phyloP scores from a whole-genome alignment of 2,888 invertebrate genomes.

The Ophion obscuratus region DNA sequence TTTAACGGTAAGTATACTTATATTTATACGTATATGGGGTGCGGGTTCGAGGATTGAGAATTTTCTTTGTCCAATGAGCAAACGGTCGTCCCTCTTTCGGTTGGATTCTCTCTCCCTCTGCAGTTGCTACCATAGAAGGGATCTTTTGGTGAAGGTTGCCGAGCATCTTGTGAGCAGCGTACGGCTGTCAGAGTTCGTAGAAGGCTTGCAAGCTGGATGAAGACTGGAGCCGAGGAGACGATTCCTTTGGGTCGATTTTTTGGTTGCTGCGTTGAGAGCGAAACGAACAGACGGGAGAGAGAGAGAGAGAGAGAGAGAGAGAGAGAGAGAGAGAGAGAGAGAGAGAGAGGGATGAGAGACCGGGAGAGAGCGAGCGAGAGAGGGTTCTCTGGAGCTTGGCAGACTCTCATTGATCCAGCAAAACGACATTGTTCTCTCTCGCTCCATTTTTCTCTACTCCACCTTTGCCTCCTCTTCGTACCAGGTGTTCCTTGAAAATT shows the following conservation, averaged over 20 bases:
- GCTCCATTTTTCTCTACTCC: conserved; percentile 22
- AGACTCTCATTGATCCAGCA: conserved; percentile 54
- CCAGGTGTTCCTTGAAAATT: conserved; percentile 8
- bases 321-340: conserved; percentile 39
- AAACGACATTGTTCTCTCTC: conserved; percentile 46
- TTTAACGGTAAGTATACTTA: not conserved
- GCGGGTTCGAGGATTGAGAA: conserved; percentile 47
- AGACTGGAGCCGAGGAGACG: conserved; percentile 52
- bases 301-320: conserved; percentile 37
- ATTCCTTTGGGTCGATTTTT: conserved; percentile 53
- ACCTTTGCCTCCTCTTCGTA: conserved; percentile 14
- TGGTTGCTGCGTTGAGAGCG: conserved; percentile 51
- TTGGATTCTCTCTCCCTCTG: conserved; percentile 35
- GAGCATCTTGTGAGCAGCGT: conserved; percentile 48
- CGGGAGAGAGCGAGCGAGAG: conserved; percentile 38
- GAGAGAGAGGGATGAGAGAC: conserved; percentile 40
- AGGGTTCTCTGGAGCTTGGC: conserved; percentile 46
- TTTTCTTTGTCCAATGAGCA: conserved; percentile 56
- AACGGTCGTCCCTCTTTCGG: conserved; percentile 52
- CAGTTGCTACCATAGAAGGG: conserved; percentile 48
- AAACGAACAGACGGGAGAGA: conserved; percentile 55
- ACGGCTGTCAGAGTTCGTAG: conserved; percentile 54
- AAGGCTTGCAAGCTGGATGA: conserved; percentile 39
- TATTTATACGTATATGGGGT: conserved; percentile 32
- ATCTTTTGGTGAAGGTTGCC: conserved; percentile 53